These are phyloP conservation scores for Bergia puertoricense DNA, from an alignment of 92 coral and sea anemone genomes.

Conservation along the genomic window DNA sequence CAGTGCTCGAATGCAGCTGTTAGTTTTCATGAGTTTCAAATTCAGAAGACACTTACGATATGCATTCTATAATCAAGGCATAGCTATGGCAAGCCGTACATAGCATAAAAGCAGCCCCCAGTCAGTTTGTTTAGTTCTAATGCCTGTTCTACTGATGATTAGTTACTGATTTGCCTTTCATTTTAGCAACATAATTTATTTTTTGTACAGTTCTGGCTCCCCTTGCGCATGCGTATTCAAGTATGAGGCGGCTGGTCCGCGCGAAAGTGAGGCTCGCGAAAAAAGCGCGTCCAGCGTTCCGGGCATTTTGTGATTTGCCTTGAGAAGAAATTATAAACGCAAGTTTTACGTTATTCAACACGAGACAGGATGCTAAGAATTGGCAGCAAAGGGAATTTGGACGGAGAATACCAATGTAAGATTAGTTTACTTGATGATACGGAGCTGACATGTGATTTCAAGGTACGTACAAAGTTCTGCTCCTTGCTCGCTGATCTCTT, in stretches of 20 bases:
- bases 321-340: not conserved
- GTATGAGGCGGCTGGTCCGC: not conserved
- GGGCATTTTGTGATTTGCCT: conserved; percentile 1
- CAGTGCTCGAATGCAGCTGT: too few relatives aligned
- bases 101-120: too few relatives aligned
- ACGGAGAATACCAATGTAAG: conserved; percentile 93
- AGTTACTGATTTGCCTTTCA: too few relatives aligned
- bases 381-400: conserved; percentile 84
- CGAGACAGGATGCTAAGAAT: conserved; percentile 69
- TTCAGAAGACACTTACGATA: too few relatives aligned
- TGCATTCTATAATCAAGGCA: too few relatives aligned
- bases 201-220: too few relatives aligned
- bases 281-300: conserved; percentile 34
- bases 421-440: conserved; percentile 95
- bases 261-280: conserved; percentile 24
- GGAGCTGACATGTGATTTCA: conserved; percentile 97
- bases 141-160: too few relatives aligned
- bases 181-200: too few relatives aligned
- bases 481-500: conserved; percentile 41
- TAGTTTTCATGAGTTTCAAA: too few relatives aligned
- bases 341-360: conserved; percentile 4
- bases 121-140: too few relatives aligned
- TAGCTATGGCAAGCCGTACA: too few relatives aligned
- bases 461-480: conserved; percentile 64
- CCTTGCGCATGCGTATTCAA: conserved; percentile 19